These are phyloP conservation scores for Tolmerus cingulatus DNA, from an alignment of 2,888 invertebrate species.

Conservation along the genomic window DNA sequence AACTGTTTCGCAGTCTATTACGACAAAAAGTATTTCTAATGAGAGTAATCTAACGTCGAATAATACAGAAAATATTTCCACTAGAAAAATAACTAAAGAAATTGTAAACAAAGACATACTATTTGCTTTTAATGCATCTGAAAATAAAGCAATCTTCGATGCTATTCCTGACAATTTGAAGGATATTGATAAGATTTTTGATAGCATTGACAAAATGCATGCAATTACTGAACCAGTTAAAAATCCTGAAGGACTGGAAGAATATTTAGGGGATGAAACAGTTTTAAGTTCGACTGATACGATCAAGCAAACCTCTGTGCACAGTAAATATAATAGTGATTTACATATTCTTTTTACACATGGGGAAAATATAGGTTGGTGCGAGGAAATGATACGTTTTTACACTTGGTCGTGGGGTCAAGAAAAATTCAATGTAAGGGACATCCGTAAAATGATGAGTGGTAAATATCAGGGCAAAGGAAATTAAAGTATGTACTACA, in stretches of 20 bases:
- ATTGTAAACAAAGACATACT: constrained; percentile 49
- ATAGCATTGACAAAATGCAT: background rate
- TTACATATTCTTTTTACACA: constrained; percentile 2
- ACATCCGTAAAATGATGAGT: constrained; percentile 71
- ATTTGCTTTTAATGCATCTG: background rate
- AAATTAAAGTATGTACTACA: background rate
- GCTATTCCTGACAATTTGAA: background rate
- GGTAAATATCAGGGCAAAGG: constrained; percentile 63
- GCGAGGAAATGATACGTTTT: constrained; percentile 69
- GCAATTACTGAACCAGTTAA: background rate
- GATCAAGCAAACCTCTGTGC: background rate
- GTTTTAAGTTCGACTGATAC: background rate
- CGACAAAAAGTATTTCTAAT: constrained; percentile 51
- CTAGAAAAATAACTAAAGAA: constrained; percentile 58
- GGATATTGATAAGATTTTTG: background rate
- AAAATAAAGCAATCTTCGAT: background rate
- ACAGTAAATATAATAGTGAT: background rate
- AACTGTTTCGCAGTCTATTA: constrained; percentile 52
- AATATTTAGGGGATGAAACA: background rate
- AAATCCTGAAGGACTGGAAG: background rate
- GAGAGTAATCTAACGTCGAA: background rate
- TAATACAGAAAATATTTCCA: constrained; percentile 54
- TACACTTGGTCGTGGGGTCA: constrained; percentile 74
- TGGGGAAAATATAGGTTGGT: constrained; percentile 57
- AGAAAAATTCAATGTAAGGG: constrained; percentile 69